Conservation (phyloP, 1,140 invertebrate genomes). For the Drosophila bocki region DNA sequence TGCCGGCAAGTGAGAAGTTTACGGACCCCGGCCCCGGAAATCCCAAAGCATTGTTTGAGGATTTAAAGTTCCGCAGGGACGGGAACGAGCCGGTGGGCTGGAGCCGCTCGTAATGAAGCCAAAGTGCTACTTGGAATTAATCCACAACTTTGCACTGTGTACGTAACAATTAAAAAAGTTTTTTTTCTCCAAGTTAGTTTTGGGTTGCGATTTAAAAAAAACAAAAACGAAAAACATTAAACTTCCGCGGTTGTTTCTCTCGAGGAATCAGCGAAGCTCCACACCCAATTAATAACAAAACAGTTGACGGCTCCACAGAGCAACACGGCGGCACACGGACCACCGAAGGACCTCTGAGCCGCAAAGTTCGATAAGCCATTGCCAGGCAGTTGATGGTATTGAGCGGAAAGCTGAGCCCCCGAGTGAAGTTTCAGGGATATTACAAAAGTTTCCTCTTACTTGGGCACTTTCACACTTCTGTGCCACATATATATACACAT, state of each 20-base stretch:
- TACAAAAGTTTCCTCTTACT: constrained; percentile 70
- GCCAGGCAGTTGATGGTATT: constrained; percentile 44
- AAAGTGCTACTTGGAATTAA: constrained; percentile 65
- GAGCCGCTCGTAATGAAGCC: constrained; percentile 54
- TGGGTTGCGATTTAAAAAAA: constrained; percentile 12
- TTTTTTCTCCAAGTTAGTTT: constrained; percentile 42
- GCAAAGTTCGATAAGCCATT: constrained; percentile 65
- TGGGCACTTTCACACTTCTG: constrained; percentile 54
- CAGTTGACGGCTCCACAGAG: constrained; percentile 37
- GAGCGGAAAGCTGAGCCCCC: constrained; percentile 36
- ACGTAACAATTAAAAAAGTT: constrained; percentile 61
- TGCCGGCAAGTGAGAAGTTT: constrained; percentile 47
- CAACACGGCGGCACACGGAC: constrained; percentile 3
- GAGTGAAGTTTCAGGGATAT: constrained; percentile 67
- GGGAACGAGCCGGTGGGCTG: constrained; percentile 12
- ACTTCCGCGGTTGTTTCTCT: constrained; percentile 31
- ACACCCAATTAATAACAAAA: constrained; percentile 48
- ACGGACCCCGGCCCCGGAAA: constrained; percentile 28
- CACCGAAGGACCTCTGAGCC: constrained; percentile 36
- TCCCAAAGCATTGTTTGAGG: constrained; percentile 61
- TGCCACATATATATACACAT: not conserved
- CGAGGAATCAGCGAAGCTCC: constrained; percentile 24
- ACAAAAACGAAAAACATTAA: constrained; percentile 7
- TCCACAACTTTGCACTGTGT: constrained; percentile 57
- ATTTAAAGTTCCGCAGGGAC: constrained; percentile 57